These are phyloP conservation scores for Oophaga sylvatica DNA, from an alignment of 2,797 vertebrate genomes.

Conservation along the genomic window DNA sequence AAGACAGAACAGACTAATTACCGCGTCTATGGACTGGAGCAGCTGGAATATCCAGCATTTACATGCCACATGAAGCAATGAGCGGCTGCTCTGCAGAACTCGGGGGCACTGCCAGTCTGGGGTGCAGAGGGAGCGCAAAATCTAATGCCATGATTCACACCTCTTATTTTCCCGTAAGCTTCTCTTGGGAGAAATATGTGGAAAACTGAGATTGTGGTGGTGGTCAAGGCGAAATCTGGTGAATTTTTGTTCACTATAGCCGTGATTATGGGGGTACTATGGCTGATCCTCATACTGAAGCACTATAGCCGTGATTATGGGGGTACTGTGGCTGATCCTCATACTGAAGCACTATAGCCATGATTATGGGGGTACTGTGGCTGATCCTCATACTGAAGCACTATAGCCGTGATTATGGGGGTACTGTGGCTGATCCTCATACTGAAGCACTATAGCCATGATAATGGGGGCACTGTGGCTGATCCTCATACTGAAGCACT, in stretches of 20 bases:
- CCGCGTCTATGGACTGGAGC: not conserved
- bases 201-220: too few relatives aligned
- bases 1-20: conserved; percentile 41
- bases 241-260: too few relatives aligned
- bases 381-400: too few relatives aligned
- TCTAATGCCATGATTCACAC: not conserved
- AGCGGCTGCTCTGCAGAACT: not conserved
- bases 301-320: not conserved
- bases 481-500: too few relatives aligned
- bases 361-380: not conserved
- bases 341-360: not conserved
- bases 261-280: not conserved
- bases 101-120: not conserved
- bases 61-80: conserved; percentile 13
- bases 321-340: not conserved
- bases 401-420: too few relatives aligned
- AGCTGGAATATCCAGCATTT: conserved; percentile 10
- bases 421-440: too few relatives aligned
- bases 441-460: not conserved
- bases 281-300: too few relatives aligned
- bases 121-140: not conserved
- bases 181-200: too few relatives aligned
- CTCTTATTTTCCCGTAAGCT: too few relatives aligned
- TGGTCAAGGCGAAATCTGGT: too few relatives aligned
- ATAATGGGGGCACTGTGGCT: not conserved